These are phyloP conservation scores for Thinocorus orbignyianus DNA, from an alignment of 2,113 vertebrate genomes.

Conservation along the genomic window DNA sequence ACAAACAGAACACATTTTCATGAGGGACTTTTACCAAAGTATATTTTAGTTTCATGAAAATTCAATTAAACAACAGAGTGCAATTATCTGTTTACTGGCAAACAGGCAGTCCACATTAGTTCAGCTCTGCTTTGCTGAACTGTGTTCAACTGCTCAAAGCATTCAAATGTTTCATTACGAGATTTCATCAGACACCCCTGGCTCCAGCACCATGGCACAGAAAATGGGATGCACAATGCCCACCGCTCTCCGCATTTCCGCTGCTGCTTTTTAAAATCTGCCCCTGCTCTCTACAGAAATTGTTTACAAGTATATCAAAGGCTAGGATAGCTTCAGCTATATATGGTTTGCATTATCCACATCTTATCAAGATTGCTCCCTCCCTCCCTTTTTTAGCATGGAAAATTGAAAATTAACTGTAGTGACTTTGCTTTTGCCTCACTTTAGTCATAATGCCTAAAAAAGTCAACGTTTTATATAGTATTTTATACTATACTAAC, in stretches of 20 bases:
- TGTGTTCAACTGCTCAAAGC: conserved; percentile 21
- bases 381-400: background rate
- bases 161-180: background rate
- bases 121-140: conserved; percentile 25
- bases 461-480: background rate
- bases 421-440: background rate
- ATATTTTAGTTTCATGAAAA: conserved; percentile 11
- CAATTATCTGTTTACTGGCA: background rate
- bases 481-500: background rate
- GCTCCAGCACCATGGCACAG: background rate
- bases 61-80: conserved; percentile 1
- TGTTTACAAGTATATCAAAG: background rate
- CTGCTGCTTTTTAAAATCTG: background rate
- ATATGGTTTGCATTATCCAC: background rate
- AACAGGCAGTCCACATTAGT: background rate
- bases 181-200: conserved; percentile 12
- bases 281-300: background rate
- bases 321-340: background rate
- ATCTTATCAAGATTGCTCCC: background rate
- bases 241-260: background rate
- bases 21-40: background rate
- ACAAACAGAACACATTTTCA: background rate
- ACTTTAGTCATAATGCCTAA: background rate
- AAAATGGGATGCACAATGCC: background rate
- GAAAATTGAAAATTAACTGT: background rate